Base-by-base conservation (phyloP, 1,140 invertebrate species). In the Archivesica marissinica region DNA sequence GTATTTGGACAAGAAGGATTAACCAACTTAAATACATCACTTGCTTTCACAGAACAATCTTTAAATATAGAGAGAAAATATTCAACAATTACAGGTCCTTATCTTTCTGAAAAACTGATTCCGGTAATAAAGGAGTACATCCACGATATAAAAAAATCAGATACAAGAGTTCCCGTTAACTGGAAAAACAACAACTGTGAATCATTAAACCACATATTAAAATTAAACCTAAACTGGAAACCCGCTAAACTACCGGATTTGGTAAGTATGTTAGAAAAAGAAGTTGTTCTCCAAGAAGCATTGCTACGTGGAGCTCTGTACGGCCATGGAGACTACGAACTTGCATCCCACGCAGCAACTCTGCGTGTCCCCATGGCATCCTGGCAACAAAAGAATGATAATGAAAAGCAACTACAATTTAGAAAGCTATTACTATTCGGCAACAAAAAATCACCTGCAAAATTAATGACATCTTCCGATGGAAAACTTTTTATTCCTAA, bases 101-200 rank as follows among this genome's bases (percentile, higher is more conserved):
- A 68, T 23, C 64, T 68, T 38, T n/a, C 64, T 2, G 64, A 68
- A 4, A 68, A 68, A 39, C 2, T 68, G 9, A 38, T 68, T 9
- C 64, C 64, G 3, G 41, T n/a, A 3, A 39, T 68, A 68, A 68
- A 68, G 41, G 64, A 68, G 41, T 25, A 68, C 28, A 25, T 68
- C 28, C 25, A 39, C 23, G 64, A 39, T 7, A 13, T 39, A 2
- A 7, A 25, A 2, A 39, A 39, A n/a, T n/a, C n/a, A 39, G 11
- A 38, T 11, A 3, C 35, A 2, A 68, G 41, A 7, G n/a, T 68
- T 25, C 64, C 64, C 20, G 7, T 68, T 1, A 68, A 68, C 2
- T 68, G 64, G 64, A 68, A 68, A 68, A 68, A 68, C 39, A 68
- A 68, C 23, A 17, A 68, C 25, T 68, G 64, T 25, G 33, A 68